Evolutionary conservation across 2,797 vertebrate genomes (phyloP).

Genomic region (Leptodactylus fallax): DNA sequence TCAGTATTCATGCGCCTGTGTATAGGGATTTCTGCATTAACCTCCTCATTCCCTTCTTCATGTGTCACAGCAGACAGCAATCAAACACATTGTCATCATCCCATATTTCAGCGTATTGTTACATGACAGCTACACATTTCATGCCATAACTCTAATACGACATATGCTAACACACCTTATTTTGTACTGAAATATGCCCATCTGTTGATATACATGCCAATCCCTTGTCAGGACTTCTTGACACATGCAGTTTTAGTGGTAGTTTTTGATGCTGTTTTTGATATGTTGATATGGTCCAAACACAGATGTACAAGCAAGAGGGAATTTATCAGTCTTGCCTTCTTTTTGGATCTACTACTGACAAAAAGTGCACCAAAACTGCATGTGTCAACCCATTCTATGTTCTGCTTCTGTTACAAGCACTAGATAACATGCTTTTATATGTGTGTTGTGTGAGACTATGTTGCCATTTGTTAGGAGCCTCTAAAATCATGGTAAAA

Average conservation of each 20-base stretch:
- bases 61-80: constrained; percentile 37
- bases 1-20: constrained; percentile 43
- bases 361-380: no score
- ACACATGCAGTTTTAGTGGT: background rate
- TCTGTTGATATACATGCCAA: constrained; percentile 1
- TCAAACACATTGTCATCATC: constrained; percentile 9
- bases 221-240: background rate
- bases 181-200: background rate
- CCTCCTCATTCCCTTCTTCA: constrained; percentile 42
- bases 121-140: constrained; percentile 21
- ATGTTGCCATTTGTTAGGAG: no score
- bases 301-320: no score
- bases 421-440: no score
- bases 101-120: constrained; percentile 39
- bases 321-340: no score
- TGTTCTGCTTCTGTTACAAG: no score
- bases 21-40: constrained; percentile 42
- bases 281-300: no score
- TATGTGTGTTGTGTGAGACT: no score
- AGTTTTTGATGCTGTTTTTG: no score
- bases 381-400: no score
- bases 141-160: background rate
- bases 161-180: constrained; percentile 20
- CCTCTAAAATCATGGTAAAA: no score
- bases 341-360: no score